phyloP scores from a whole-genome alignment of 2,888 invertebrate genomes.

The Coenonympha arcania region DNA sequence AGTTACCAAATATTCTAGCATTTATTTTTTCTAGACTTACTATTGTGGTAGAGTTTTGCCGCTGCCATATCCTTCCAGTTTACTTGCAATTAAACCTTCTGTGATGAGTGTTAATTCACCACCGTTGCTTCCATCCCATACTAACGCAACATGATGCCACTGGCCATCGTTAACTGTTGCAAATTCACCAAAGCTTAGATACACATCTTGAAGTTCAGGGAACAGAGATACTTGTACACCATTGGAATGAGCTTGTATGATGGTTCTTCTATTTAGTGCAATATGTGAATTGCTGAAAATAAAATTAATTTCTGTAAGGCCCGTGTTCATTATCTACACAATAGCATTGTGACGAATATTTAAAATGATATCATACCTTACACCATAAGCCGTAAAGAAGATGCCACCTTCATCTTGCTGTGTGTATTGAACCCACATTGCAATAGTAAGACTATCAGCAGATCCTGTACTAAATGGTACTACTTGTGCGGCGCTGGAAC shows the following conservation, averaged over 20 bases:
- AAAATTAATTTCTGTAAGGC: background rate
- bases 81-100: constrained; percentile 96
- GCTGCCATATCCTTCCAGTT: constrained; percentile 89
- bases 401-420: constrained; percentile 93
- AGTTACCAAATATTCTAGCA: too few species aligned
- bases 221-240: constrained; percentile 94
- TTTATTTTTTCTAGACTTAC: constrained; percentile 71
- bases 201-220: constrained; percentile 89
- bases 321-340: background rate
- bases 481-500: constrained; percentile 93
- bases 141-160: constrained; percentile 96
- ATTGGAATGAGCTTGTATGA: constrained; percentile 92
- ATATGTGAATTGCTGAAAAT: constrained; percentile 82
- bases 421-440: constrained; percentile 97
- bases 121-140: constrained; percentile 92
- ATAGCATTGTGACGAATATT: constrained; percentile 31
- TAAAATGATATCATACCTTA: constrained; percentile 72
- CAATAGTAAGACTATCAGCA: constrained; percentile 87
- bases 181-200: constrained; percentile 91
- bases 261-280: constrained; percentile 82
- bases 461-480: constrained; percentile 90
- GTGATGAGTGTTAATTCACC: constrained; percentile 92
- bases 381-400: constrained; percentile 93
- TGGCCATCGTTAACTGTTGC: constrained; percentile 96
- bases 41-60: constrained; percentile 87